Percentiles rank a stretch among this genome's conserved stretches.
phyloP scores from a whole-genome alignment of 2,113 vertebrate genomes.

The Mobula birostris region DNA sequence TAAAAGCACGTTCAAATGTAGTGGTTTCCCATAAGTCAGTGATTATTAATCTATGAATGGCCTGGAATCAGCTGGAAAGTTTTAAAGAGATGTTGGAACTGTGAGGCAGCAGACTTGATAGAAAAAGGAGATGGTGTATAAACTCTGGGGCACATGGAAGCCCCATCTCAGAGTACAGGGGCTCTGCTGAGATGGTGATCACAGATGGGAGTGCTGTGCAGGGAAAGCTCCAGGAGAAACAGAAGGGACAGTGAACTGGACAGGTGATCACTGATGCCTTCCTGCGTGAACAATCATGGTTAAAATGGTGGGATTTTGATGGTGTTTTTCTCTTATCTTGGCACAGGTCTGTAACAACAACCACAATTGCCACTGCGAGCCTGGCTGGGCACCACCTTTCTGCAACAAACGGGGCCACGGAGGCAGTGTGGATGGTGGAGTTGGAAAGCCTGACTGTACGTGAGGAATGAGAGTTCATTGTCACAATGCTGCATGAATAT shows the following conservation, averaged over 20 bases:
- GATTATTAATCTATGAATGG: too few species aligned
- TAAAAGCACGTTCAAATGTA: too few species aligned
- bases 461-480: slow-evolving; percentile 13
- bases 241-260: background rate
- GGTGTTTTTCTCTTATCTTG: slow-evolving; percentile 27
- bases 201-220: background rate
- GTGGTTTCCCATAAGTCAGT: too few species aligned
- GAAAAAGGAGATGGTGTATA: background rate
- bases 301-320: background rate
- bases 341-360: slow-evolving; percentile 90
- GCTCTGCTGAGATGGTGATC: background rate
- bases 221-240: background rate
- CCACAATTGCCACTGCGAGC: slow-evolving; percentile 82
- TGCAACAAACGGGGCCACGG: slow-evolving; percentile 71
- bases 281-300: background rate
- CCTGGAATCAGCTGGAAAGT: background rate
- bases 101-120: background rate
- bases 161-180: background rate
- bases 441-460: slow-evolving; percentile 56
- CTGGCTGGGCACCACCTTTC: slow-evolving; percentile 80
- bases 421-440: slow-evolving; percentile 88
- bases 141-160: background rate
- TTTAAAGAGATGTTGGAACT: background rate
- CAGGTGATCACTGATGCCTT: background rate
- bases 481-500: slow-evolving; percentile 45